Conservation (phyloP, 1,140 invertebrate species). For the Drosophila murphyi region DNA sequence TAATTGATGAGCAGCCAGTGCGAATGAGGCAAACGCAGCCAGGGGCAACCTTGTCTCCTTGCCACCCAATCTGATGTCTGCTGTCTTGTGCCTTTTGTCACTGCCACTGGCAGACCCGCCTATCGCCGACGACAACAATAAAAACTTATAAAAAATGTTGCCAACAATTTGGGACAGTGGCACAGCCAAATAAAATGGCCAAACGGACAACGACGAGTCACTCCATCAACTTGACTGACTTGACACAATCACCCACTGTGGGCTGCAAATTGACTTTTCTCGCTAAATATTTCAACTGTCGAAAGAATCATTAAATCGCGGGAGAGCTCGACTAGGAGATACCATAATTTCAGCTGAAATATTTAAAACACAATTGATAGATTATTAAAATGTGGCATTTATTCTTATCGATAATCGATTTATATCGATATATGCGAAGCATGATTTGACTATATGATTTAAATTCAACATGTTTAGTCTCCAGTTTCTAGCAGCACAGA, state of each 20-base stretch:
- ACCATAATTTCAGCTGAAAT: no score
- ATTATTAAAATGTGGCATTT: no score
- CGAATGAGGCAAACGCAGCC: slow-evolving; percentile 56
- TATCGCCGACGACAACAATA: slow-evolving; percentile 74
- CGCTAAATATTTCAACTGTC: background rate
- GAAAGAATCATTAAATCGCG: no score
- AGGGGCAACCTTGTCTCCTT: slow-evolving; percentile 24
- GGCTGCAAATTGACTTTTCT: background rate
- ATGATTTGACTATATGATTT: no score
- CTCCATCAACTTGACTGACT: slow-evolving; percentile 61
- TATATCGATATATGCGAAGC: no score
- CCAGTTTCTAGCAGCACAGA: no score
- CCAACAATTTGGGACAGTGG: slow-evolving; percentile 62
- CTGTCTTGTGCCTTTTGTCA: slow-evolving; percentile 7
- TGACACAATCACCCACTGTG: slow-evolving; percentile 12
- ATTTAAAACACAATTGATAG: no score
- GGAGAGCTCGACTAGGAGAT: no score
- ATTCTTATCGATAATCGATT: no score
- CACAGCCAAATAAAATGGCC: slow-evolving; percentile 63
- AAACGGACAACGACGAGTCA: slow-evolving; percentile 67
- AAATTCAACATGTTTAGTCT: no score
- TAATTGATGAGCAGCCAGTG: slow-evolving; percentile 67
- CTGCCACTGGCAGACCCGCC: slow-evolving; percentile 13
- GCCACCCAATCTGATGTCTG: slow-evolving; percentile 18
- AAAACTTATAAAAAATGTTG: slow-evolving; percentile 73